A percentile compares a stretch with the other conserved stretches of the same genome.
phyloP scores from a whole-genome alignment of 2,113 vertebrate genomes.

The Lophotis ruficrista region DNA sequence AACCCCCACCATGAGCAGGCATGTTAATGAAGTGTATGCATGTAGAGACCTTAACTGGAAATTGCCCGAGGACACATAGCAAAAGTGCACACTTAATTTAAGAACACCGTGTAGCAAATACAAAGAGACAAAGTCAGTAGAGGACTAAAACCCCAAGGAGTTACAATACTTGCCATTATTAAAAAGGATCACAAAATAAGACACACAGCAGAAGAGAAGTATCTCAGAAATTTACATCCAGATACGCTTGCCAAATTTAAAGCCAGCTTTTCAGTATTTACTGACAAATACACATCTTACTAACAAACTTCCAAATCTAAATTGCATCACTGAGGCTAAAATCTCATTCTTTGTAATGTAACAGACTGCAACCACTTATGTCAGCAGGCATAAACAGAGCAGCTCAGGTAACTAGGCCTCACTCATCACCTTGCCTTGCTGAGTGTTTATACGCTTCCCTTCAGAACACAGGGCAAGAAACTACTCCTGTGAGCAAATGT shows the following conservation, averaged over 20 bases:
- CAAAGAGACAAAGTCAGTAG: neutral
- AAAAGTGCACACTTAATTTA: neutral
- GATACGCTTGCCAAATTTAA: neutral
- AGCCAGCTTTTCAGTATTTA: neutral
- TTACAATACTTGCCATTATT: neutral
- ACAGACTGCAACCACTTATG: neutral
- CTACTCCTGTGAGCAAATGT: neutral
- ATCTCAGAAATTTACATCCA: neutral
- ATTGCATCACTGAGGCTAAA: neutral
- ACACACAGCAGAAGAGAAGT: neutral
- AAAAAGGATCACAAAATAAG: neutral
- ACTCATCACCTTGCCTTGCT: neutral
- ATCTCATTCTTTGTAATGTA: neutral
- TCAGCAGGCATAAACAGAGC: neutral
- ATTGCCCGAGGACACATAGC: neutral
- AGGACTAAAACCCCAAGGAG: neutral
- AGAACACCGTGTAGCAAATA: neutral
- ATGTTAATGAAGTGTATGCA: neutral
- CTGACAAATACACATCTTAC: neutral
- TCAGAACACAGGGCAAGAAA: neutral
- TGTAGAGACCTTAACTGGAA: neutral
- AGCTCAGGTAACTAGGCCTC: neutral
- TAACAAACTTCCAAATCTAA: neutral
- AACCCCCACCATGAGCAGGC: neutral
- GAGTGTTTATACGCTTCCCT: neutral